Percentiles rank a stretch among this genome's conserved stretches.
phyloP scores from a whole-genome alignment of 2,113 vertebrate genomes.

The Morone chrysops region DNA sequence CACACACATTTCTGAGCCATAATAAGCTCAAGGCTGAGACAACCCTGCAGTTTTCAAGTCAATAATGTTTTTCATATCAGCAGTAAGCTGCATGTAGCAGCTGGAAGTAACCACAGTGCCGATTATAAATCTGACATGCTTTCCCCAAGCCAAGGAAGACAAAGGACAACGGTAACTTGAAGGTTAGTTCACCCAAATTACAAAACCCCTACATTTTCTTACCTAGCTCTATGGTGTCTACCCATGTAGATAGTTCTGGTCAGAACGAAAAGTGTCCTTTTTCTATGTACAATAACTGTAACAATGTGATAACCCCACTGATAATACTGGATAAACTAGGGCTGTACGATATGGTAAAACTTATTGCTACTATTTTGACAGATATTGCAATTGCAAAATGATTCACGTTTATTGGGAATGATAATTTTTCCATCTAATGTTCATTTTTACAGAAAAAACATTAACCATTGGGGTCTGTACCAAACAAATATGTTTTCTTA shows the following conservation, averaged over 20 bases:
- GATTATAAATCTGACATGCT: background rate
- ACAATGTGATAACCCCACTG: too few species aligned
- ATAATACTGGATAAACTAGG: too few species aligned
- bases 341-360: too few species aligned
- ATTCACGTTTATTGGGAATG: too few species aligned
- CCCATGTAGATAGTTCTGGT: background rate
- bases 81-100: background rate
- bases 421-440: too few species aligned
- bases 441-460: too few species aligned
- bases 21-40: constrained; percentile 28
- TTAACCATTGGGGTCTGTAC: too few species aligned
- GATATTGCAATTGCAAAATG: too few species aligned
- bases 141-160: background rate
- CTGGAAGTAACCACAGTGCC: background rate
- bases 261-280: too few species aligned
- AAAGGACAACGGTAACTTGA: background rate
- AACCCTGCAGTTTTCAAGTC: constrained; percentile 40
- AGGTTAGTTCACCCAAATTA: background rate
- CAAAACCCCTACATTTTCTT: background rate
- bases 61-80: constrained; percentile 24
- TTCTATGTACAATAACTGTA: too few species aligned
- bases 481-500: too few species aligned
- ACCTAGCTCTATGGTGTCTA: background rate
- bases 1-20: constrained; percentile 18
- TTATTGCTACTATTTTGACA: too few species aligned